A percentile compares a stretch with the other conserved stretches of the same genome.
Evolutionary conservation across 2,113 vertebrate genomes (phyloP).

Genomic region (Oncorhynchus tshawytscha): DNA sequence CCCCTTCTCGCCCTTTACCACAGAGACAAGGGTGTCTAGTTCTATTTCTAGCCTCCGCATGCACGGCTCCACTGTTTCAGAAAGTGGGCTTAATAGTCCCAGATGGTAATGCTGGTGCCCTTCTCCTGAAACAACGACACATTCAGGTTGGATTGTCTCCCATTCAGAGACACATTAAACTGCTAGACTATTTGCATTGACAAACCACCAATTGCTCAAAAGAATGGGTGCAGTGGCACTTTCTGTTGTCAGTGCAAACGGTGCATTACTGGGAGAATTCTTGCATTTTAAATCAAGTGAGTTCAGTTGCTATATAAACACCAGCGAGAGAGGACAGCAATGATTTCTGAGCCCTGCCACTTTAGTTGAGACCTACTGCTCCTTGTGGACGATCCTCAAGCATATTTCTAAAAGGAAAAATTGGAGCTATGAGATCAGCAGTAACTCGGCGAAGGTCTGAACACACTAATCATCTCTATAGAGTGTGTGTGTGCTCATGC

Average conservation of each 20-base stretch:
- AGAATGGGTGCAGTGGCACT: constrained; percentile 31
- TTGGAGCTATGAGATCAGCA: no score
- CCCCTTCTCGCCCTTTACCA: constrained; percentile 2
- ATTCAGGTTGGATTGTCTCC: constrained; percentile 75
- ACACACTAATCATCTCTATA: no score
- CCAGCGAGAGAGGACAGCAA: background rate
- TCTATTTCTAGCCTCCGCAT: constrained; percentile 72
- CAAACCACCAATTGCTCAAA: constrained; percentile 51
- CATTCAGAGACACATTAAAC: constrained; percentile 43
- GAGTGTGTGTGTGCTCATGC: no score
- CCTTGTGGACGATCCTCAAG: background rate
- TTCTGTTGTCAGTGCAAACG: constrained; percentile 8
- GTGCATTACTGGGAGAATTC: constrained; percentile 2
- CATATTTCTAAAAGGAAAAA: no score
- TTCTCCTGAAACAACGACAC: constrained; percentile 80
- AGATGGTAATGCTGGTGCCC: constrained; percentile 65
- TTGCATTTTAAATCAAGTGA: constrained; percentile 47
- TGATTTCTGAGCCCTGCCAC: background rate
- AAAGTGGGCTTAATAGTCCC: constrained; percentile 81
- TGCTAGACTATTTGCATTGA: constrained; percentile 49
- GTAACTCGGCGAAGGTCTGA: no score
- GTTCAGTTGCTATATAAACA: background rate
- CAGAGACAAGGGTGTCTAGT: constrained; percentile 31
- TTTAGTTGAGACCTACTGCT: background rate
- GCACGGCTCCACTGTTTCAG: constrained; percentile 71